These are phyloP conservation scores for Marmota flaviventris DNA, from an alignment of 2,113 vertebrate species.

Conservation along the genomic window DNA sequence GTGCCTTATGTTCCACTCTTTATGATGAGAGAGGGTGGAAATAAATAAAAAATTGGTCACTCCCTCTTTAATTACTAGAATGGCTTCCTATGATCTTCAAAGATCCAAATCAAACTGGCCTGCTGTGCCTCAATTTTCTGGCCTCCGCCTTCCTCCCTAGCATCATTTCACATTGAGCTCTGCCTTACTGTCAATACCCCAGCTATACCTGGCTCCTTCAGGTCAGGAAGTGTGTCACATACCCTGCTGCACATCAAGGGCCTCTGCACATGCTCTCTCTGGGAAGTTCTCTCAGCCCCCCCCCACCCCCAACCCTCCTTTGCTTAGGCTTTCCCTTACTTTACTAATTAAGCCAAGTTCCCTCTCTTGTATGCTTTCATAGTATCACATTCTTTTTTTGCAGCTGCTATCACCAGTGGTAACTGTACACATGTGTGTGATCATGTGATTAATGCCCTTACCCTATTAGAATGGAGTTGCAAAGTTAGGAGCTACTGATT, in stretches of 20 bases:
- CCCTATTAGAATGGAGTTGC: background rate
- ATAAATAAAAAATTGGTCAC: background rate
- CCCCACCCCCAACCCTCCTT: background rate
- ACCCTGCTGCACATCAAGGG: background rate
- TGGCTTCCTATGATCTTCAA: background rate
- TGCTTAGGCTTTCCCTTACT: background rate
- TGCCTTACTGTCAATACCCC: background rate
- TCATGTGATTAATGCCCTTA: background rate
- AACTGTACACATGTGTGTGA: background rate
- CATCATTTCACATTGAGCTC: background rate
- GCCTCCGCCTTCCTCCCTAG: background rate
- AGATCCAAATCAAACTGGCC: background rate
- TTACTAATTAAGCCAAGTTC: background rate
- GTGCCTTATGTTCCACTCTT: background rate
- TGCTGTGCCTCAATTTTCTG: fast-evolving
- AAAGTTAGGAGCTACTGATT: background rate
- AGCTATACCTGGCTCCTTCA: background rate
- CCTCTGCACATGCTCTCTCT: background rate
- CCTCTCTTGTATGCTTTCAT: background rate
- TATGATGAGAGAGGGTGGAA: background rate
- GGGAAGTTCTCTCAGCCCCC: background rate
- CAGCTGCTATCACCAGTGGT: background rate
- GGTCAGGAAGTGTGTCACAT: background rate
- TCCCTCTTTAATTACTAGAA: background rate
- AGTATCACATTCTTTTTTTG: background rate